Evolutionary conservation across 2,888 invertebrate genomes (phyloP).

Genomic region (Drosophila diplacantha): DNA sequence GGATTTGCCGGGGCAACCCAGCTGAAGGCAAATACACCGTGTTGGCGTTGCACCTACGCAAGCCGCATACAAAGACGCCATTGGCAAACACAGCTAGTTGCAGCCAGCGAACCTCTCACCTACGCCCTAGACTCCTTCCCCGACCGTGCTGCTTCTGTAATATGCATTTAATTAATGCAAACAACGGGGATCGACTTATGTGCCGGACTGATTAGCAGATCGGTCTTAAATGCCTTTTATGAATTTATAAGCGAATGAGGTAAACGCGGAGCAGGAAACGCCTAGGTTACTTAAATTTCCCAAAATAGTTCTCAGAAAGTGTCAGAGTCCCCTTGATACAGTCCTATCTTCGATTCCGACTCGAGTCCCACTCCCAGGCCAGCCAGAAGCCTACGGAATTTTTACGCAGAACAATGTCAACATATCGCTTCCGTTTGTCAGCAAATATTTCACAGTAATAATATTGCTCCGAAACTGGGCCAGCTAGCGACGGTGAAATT

Average conservation of each 20-base stretch:
- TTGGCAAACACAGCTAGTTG: constrained; percentile 52
- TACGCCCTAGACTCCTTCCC: constrained; percentile 32
- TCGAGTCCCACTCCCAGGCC: constrained; percentile 39
- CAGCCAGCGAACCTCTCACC: constrained; percentile 51
- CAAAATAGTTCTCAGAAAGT: constrained; percentile 14
- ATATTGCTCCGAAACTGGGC: constrained; percentile 26
- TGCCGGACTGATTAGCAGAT: constrained; percentile 48
- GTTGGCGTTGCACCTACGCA: constrained; percentile 35
- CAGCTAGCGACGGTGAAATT: constrained; percentile 51
- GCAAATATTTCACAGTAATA: constrained; percentile 43
- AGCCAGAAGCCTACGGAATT: constrained; percentile 41
- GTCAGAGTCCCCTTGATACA: constrained; percentile 5
- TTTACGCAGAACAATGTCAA: constrained; percentile 67
- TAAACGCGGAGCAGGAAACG: constrained; percentile 36
- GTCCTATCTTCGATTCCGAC: neutral
- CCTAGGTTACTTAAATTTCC: constrained; percentile 6
- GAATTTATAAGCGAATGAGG: constrained; percentile 58
- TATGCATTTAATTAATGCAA: constrained; percentile 61
- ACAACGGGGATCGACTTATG: constrained; percentile 46
- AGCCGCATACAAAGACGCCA: constrained; percentile 42
- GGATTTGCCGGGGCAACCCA: constrained; percentile 1
- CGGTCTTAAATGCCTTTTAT: constrained; percentile 64
- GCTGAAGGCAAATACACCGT: constrained; percentile 45
- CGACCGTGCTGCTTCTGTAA: neutral
- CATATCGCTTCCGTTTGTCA: constrained; percentile 72